Conservation (phyloP, 2,113 vertebrate genomes). For the Equus przewalskii region DNA sequence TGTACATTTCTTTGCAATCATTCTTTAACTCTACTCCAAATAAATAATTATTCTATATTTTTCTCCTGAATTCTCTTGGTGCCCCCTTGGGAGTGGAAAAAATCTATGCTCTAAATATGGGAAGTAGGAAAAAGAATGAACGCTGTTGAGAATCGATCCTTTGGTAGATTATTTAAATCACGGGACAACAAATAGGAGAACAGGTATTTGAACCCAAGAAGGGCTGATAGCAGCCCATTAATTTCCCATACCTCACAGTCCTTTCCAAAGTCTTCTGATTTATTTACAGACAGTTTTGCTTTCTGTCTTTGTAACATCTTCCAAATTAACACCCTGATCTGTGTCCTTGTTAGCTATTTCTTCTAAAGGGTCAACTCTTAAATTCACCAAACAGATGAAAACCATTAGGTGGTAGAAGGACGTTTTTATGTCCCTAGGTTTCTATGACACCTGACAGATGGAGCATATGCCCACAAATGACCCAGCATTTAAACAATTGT, state of each 20-base stretch:
- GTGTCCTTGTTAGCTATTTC: constrained; percentile 67
- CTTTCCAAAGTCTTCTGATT: constrained; percentile 27
- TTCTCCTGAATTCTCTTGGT: background rate
- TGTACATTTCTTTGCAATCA: background rate
- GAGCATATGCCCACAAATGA: constrained; percentile 63
- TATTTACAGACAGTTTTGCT: constrained; percentile 55
- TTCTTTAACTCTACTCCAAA: background rate
- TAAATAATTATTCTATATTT: background rate
- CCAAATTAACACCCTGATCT: constrained; percentile 57
- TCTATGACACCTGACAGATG: constrained; percentile 78
- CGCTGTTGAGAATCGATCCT: background rate
- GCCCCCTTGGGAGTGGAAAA: background rate
- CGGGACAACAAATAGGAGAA: background rate
- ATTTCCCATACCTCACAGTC: background rate
- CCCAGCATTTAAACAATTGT: constrained; percentile 70
- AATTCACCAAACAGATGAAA: constrained; percentile 75
- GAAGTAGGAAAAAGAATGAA: background rate
- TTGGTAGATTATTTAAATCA: background rate
- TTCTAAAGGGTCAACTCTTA: constrained; percentile 55
- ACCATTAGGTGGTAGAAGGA: constrained; percentile 65
- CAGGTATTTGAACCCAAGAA: background rate
- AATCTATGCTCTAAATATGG: background rate
- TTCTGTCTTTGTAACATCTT: constrained; percentile 76
- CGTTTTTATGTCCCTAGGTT: constrained; percentile 52
- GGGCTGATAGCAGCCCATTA: background rate